Conservation (phyloP, 2,797 vertebrate genomes). For the Liasis olivaceus region DNA sequence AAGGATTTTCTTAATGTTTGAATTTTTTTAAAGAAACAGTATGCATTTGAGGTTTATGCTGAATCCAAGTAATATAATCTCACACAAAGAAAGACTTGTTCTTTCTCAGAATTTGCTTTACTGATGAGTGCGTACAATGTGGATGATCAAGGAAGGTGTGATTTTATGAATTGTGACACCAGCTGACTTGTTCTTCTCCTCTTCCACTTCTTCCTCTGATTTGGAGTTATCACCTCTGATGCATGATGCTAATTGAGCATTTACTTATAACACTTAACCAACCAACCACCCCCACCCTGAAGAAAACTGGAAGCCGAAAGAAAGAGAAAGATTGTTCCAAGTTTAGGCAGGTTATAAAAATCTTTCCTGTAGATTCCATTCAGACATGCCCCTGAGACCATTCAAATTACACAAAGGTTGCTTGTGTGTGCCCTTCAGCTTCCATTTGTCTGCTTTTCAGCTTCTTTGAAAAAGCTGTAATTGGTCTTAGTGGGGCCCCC, state of each 20-base stretch:
- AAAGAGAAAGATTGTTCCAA: constrained; percentile 87
- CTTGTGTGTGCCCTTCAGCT: constrained; percentile 97
- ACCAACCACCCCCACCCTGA: constrained; percentile 58
- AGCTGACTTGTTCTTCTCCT: constrained; percentile 55
- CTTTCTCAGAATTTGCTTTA: not conserved
- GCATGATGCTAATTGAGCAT: constrained; percentile 91
- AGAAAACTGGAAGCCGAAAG: constrained; percentile 63
- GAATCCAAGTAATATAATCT: not conserved
- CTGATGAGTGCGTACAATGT: not conserved
- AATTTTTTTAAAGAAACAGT: constrained; percentile 64
- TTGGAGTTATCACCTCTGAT: constrained; percentile 82
- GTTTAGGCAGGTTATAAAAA: constrained; percentile 92
- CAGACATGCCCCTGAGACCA: constrained; percentile 89
- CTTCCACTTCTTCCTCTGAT: constrained; percentile 80
- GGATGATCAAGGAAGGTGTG: not conserved
- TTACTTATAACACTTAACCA: constrained; percentile 83
- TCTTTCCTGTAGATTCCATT: constrained; percentile 86
- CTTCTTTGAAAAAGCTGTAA: constrained; percentile 95
- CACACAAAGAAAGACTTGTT: not conserved
- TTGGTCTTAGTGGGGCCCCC: constrained; percentile 98
- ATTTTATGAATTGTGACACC: not conserved
- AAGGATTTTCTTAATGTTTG: constrained; percentile 62
- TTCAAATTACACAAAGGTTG: constrained; percentile 99
- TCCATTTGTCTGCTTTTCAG: constrained; percentile 99
- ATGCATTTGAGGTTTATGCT: not conserved